Percentiles rank a stretch among this genome's conserved stretches.
phyloP scores from a whole-genome alignment of 2,888 invertebrate species.

The Perizoma flavofasciatum region DNA sequence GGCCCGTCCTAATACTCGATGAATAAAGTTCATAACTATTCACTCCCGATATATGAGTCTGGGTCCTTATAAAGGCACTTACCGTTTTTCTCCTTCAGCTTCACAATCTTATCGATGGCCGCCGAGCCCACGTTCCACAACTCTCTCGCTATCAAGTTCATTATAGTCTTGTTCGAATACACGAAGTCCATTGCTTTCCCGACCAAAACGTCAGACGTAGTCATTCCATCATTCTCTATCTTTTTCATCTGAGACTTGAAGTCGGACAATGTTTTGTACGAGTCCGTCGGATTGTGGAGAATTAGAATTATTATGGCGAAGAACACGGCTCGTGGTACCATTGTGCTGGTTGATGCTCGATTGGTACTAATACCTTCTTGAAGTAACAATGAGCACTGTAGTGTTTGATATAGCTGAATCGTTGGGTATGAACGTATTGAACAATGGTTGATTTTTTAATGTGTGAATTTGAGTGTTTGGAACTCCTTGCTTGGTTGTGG shows the following conservation, averaged over 20 bases:
- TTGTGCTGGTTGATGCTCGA: constrained; percentile 38
- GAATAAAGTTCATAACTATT: too few relatives aligned
- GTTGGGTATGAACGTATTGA: too few relatives aligned
- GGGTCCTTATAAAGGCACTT: constrained; percentile 6
- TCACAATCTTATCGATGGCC: constrained; percentile 65
- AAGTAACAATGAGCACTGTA: constrained; percentile 1
- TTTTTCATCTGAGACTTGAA: constrained; percentile 51
- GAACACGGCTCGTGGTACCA: constrained; percentile 44
- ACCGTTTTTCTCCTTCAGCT: constrained; percentile 51
- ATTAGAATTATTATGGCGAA: constrained; percentile 42
- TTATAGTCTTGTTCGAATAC: constrained; percentile 68
- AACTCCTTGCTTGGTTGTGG: too few relatives aligned
- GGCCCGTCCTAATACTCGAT: too few relatives aligned
- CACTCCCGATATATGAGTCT: too few relatives aligned
- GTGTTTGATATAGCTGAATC: background rate
- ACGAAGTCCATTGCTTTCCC: constrained; percentile 72
- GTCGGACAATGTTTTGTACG: constrained; percentile 58
- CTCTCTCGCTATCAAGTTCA: constrained; percentile 68
- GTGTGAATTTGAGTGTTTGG: too few relatives aligned
- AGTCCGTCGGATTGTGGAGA: constrained; percentile 42
- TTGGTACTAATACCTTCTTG: constrained; percentile 11
- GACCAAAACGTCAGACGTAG: constrained; percentile 56
- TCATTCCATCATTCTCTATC: constrained; percentile 50
- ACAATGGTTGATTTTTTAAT: too few relatives aligned
- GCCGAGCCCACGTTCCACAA: constrained; percentile 69